Evolutionary conservation across 2,797 vertebrate genomes (phyloP).

Genomic region (Arnoldichthys spilopterus): DNA sequence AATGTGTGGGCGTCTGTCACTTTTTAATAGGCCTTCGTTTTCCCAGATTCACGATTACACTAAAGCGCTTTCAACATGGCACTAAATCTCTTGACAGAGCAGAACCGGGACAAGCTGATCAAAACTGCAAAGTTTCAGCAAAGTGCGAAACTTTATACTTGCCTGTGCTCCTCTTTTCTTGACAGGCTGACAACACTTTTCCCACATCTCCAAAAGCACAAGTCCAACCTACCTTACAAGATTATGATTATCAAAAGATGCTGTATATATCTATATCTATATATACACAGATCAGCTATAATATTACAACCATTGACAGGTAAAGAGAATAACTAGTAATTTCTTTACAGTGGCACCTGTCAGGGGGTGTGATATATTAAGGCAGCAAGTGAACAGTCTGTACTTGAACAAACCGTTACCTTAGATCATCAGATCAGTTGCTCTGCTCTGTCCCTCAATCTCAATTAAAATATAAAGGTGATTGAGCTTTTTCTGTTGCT

Average conservation of each 20-base stretch:
- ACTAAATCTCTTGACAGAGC: conserved; percentile 14
- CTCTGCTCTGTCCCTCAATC: too few species aligned
- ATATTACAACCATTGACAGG: too few species aligned
- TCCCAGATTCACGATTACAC: conserved; percentile 32
- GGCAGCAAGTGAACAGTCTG: too few species aligned
- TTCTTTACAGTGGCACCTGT: too few species aligned
- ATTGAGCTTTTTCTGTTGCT: too few species aligned
- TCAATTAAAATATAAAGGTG: too few species aligned
- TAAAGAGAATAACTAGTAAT: too few species aligned
- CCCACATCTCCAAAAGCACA: neutral
- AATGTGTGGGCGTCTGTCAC: conserved; percentile 10
- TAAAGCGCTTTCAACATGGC: neutral
- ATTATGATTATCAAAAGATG: neutral
- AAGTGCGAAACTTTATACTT: conserved; percentile 16
- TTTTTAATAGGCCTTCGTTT: conserved; percentile 33
- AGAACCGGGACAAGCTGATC: conserved; percentile 18
- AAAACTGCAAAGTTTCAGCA: conserved; percentile 23
- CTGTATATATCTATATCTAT: too few species aligned
- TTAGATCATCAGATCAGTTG: too few species aligned
- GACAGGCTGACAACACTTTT: conserved; percentile 1
- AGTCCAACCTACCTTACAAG: neutral
- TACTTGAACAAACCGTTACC: too few species aligned
- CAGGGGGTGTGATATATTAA: too few species aligned
- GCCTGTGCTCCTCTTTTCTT: neutral
- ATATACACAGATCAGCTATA: too few species aligned